Evolutionary conservation across 1,140 invertebrate genomes (phyloP).

Genomic region (Helicoverpa armigera): DNA sequence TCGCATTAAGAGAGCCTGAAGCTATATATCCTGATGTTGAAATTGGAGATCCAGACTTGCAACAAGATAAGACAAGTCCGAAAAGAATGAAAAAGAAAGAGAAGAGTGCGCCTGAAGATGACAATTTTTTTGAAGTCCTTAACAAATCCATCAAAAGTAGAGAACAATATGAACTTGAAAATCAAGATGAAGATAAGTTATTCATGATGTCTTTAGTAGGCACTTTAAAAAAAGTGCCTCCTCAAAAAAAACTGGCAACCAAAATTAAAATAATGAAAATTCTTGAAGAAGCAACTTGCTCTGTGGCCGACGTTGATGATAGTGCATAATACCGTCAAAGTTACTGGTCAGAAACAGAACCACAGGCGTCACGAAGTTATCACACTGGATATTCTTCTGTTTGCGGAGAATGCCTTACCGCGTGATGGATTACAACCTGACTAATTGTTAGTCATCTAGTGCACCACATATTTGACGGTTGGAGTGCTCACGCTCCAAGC

Average conservation of each 20-base stretch:
- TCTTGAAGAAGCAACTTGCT: neutral
- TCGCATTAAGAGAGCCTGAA: neutral
- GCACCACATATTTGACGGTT: too few species aligned
- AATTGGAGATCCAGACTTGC: neutral
- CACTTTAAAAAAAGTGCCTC: slow-evolving; percentile 14
- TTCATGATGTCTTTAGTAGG: neutral
- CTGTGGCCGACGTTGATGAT: too few species aligned
- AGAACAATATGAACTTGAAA: neutral
- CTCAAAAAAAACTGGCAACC: neutral
- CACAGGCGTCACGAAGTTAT: too few species aligned
- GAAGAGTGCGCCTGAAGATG: neutral
- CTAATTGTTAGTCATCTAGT: too few species aligned
- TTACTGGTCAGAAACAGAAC: too few species aligned
- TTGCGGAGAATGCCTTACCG: too few species aligned
- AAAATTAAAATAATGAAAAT: neutral
- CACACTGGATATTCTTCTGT: too few species aligned
- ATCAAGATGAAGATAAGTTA: neutral
- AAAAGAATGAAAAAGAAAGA: slow-evolving; percentile 1
- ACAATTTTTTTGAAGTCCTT: neutral
- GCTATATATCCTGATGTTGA: neutral
- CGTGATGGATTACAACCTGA: too few species aligned
- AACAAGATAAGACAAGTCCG: neutral
- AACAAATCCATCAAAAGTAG: neutral
- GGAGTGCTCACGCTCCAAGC: too few species aligned
- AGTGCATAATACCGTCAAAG: too few species aligned